Base-by-base conservation (phyloP, 2,113 vertebrate genomes). In the Manacus vitellinus region DNA sequence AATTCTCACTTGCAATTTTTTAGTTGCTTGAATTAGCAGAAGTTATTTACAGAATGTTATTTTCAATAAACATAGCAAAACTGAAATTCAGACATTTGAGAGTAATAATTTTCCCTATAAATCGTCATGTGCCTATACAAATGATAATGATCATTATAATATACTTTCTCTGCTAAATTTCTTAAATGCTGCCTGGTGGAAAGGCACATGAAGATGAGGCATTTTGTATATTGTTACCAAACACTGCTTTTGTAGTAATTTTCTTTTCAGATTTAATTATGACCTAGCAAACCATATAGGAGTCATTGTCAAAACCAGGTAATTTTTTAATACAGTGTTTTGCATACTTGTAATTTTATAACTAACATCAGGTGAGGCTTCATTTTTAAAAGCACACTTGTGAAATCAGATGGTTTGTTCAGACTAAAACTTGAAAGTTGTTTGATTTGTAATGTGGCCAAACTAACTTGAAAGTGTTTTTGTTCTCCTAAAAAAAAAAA, bases 1-100 rank as follows among this genome's bases (percentile, higher is more conserved):
- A 87, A 95, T 91, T 86, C 47, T 94, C 66, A 51, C 39, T 96
- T 92, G 67, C 8, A 35, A 58, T 92, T 94, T 95, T 85, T 77
- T 80, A 58, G 58, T 72, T 79, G 24, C 92, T 88, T 82, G 91
- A 94, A 95, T 96, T 87, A 77, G 65, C 41, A 78, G 66, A 89
- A 91, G 61, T 81, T 95, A 88, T 88, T 93, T 27, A 90, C 18
- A 80, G 31, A 83, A 62, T 73, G 23, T 59, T 86, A 52, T 66
- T 92, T 93, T 77, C 79, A 77, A 59, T 81, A 92, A 84, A 91
- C 81, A 84, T 15, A 66, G 46, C 30, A 74, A 92, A 94, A 77
- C 23, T 39, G 58, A 89, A 58, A 52, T 81, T 83, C 39, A 65
- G 51, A 13, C 56, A 12, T 89, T 91, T 59, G 46, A 67, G 24